phyloP scores from a whole-genome alignment of 2,113 vertebrate species.

The Poeciliopsis turrubarensis region DNA sequence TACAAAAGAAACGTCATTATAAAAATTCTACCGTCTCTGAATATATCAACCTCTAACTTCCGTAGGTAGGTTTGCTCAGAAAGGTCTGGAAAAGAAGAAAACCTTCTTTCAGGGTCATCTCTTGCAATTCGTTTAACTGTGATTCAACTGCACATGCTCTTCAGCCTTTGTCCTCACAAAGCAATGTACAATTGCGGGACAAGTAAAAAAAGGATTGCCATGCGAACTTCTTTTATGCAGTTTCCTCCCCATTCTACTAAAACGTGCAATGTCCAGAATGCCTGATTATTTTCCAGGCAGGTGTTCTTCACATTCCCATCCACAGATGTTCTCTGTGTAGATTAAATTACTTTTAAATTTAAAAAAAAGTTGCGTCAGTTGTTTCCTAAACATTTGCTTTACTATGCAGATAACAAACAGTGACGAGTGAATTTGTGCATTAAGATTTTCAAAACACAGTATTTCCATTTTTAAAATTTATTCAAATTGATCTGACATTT shows the following conservation, averaged over 20 bases:
- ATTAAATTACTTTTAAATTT: too few species aligned
- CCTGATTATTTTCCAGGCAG: neutral
- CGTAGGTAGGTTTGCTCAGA: neutral
- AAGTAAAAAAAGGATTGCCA: neutral
- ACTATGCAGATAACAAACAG: too few species aligned
- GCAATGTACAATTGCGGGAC: neutral
- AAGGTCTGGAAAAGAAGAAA: neutral
- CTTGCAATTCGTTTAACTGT: neutral
- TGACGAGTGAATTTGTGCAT: too few species aligned
- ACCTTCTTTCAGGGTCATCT: neutral
- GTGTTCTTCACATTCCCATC: too few species aligned
- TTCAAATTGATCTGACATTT: neutral
- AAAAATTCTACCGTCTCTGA: neutral
- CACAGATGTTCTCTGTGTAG: too few species aligned
- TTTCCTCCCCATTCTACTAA: neutral
- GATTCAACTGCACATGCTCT: neutral
- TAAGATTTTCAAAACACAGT: too few species aligned
- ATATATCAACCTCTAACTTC: neutral
- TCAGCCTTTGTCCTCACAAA: constrained; percentile 8
- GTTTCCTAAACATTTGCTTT: too few species aligned
- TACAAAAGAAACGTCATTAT: neutral
- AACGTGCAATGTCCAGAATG: neutral
- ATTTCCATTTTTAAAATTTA: neutral
- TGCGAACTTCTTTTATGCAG: neutral
- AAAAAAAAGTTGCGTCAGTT: too few species aligned